Conservation (phyloP, 2,797 vertebrate species). For the Lindbergichthys nudifrons region DNA sequence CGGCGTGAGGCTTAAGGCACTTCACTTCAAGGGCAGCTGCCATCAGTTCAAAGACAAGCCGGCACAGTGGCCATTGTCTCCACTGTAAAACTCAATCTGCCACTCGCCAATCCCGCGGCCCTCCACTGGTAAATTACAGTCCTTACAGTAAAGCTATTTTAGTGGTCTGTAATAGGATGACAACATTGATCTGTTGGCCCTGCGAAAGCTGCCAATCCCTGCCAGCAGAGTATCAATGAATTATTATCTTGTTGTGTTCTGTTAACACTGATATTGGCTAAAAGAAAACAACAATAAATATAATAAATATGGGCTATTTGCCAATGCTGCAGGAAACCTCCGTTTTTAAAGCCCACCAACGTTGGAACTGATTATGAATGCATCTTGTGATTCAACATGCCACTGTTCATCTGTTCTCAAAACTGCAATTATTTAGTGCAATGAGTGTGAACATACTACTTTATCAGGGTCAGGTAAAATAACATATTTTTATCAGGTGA, state of each 20-base stretch:
- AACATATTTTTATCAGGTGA: not conserved
- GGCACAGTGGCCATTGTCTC: conserved; percentile 42
- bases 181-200: not conserved
- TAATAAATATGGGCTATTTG: too few species aligned
- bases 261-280: too few species aligned
- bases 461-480: not conserved
- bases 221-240: too few species aligned
- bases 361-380: not conserved
- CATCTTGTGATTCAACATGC: conserved; percentile 25
- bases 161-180: conserved; percentile 1
- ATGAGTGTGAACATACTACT: not conserved
- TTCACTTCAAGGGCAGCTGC: conserved; percentile 68
- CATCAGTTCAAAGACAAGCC: conserved; percentile 62
- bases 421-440: not conserved
- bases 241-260: too few species aligned
- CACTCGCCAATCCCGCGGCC: not conserved
- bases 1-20: conserved; percentile 45
- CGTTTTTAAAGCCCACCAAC: too few species aligned
- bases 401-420: not conserved
- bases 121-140: conserved; percentile 22
- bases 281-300: too few species aligned
- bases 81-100: conserved; percentile 23
- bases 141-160: conserved; percentile 17
- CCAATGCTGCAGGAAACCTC: too few species aligned
- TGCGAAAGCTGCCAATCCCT: too few species aligned